These are phyloP conservation scores for Candidula unifasciata DNA, from an alignment of 2,888 invertebrate species.

Conservation along the genomic window DNA sequence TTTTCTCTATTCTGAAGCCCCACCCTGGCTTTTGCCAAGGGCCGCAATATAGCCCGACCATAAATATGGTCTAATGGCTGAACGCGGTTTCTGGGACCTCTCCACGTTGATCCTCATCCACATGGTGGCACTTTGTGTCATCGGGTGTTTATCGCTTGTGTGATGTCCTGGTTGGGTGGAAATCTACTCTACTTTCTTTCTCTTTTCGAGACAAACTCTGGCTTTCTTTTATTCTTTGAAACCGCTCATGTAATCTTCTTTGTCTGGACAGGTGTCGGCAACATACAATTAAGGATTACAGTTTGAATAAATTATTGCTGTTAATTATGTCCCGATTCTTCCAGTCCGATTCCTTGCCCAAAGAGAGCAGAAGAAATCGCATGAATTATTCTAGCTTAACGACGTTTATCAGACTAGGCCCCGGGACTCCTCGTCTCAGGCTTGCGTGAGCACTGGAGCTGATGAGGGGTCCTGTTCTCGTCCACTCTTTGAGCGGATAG, in stretches of 20 bases:
- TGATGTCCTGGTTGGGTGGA: too few species aligned
- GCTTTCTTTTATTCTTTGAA: background rate
- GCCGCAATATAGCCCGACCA: too few species aligned
- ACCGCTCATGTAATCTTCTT: background rate
- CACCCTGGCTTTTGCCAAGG: too few species aligned
- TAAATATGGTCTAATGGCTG: too few species aligned
- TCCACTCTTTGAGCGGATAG: background rate
- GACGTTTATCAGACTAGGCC: conserved; percentile 27
- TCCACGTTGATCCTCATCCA: too few species aligned
- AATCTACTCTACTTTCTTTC: too few species aligned
- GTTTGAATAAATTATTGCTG: conserved; percentile 23
- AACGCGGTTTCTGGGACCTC: too few species aligned
- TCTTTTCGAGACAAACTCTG: background rate
- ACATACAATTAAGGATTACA: conserved; percentile 4
- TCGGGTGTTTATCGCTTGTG: too few species aligned
- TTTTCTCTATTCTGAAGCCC: too few species aligned
- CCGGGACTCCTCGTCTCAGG: background rate
- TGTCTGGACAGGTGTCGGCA: background rate
- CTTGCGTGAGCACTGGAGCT: conserved; percentile 18
- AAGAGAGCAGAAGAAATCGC: conserved; percentile 15
- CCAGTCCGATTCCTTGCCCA: background rate
- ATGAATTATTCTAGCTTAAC: conserved; percentile 38
- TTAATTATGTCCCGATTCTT: background rate
- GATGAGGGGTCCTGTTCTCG: background rate
- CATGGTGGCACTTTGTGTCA: too few species aligned